Percentiles rank a stretch among this genome's conserved stretches.
Conservation (phyloP, 2,797 vertebrate species). For the Parotocinclus haroldoi region DNA sequence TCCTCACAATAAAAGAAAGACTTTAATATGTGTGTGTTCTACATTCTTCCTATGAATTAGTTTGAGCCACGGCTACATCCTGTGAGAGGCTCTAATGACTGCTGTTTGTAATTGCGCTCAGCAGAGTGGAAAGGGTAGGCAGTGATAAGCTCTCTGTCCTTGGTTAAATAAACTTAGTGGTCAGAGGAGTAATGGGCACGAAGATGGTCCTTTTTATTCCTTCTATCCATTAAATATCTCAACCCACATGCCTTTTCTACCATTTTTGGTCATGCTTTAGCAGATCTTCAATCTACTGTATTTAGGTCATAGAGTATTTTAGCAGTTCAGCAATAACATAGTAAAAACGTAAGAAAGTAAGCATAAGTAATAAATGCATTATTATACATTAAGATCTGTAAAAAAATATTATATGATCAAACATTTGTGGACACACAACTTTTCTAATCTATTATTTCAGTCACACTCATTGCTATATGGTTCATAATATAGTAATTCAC, state of each 20-base stretch:
- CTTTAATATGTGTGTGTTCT: constrained; percentile 51
- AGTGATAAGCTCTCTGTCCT: constrained; percentile 58
- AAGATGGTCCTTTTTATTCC: constrained; percentile 41
- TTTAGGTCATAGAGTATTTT: too few species aligned
- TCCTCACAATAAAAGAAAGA: too few species aligned
- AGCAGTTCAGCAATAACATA: too few species aligned
- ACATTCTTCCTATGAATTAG: constrained; percentile 66
- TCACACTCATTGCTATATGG: too few species aligned
- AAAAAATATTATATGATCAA: too few species aligned
- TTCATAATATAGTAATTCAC: too few species aligned
- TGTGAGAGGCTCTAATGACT: constrained; percentile 64
- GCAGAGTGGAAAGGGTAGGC: constrained; percentile 61
- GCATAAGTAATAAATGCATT: too few species aligned
- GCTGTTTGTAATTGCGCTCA: constrained; percentile 68
- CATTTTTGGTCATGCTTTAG: background rate
- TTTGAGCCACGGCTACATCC: constrained; percentile 67
- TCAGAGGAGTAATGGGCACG: constrained; percentile 30
- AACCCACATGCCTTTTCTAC: constrained; percentile 16
- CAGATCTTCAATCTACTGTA: too few species aligned
- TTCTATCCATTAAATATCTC: constrained; percentile 43
- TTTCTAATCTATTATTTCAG: too few species aligned
- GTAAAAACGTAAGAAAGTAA: too few species aligned
- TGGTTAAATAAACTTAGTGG: constrained; percentile 53
- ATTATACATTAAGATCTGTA: too few species aligned
- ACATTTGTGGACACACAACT: too few species aligned